Percentiles rank a stretch among this genome's conserved stretches.
Conservation (phyloP, 2,113 vertebrate species). For the Stigmatopora argus region DNA sequence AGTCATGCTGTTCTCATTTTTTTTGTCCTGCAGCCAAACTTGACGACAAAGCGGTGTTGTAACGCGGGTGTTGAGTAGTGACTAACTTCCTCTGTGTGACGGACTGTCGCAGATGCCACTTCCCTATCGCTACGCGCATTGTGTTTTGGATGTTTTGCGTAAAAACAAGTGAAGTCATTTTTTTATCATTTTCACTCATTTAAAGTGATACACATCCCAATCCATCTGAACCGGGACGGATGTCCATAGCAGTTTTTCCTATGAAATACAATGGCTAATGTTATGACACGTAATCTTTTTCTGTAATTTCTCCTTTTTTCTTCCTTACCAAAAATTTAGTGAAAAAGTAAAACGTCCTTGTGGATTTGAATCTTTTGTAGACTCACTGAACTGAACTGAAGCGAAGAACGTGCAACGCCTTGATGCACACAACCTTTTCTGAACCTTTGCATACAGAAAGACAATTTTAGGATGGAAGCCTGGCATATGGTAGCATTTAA, state of each 20-base stretch:
- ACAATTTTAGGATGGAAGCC: background rate
- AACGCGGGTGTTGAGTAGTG: conserved; percentile 8
- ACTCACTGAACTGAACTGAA: background rate
- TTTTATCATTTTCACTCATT: background rate
- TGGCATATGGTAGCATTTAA: background rate
- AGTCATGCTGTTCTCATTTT: background rate
- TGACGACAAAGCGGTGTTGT: conserved; percentile 1
- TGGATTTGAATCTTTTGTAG: background rate
- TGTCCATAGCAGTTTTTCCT: too few relatives aligned
- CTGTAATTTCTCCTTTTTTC: background rate
- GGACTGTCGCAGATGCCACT: conserved; percentile 19
- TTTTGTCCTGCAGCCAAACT: background rate
- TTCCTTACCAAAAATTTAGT: background rate
- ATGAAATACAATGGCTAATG: background rate
- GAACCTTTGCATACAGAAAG: background rate
- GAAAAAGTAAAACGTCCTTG: conserved; percentile 1
- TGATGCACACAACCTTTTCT: background rate
- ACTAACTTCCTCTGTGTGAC: conserved; percentile 8
- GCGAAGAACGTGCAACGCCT: background rate
- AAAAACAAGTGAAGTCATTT: background rate
- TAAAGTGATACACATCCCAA: background rate
- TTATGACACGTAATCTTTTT: background rate
- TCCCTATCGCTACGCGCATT: conserved; percentile 22
- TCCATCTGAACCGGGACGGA: background rate
- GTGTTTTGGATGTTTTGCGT: conserved; percentile 17